These are phyloP conservation scores for Poeciliopsis infans DNA, from an alignment of 2,797 vertebrate genomes.

Conservation along the genomic window DNA sequence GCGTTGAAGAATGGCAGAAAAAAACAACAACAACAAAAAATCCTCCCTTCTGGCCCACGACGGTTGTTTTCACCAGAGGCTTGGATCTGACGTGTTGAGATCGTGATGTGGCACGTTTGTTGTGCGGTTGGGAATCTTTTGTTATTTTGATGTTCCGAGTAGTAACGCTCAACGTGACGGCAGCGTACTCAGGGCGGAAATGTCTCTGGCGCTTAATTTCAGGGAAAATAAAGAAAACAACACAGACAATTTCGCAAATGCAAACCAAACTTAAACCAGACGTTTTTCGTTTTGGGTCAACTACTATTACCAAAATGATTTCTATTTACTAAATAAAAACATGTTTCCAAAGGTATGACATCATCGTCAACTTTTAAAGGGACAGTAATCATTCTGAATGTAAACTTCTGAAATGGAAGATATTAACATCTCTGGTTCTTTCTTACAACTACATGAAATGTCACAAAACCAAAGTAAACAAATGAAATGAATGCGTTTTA, in stretches of 20 bases:
- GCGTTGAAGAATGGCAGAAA: constrained; percentile 20
- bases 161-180: constrained; percentile 39
- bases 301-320: background rate
- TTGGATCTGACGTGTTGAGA: constrained; percentile 23
- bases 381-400: background rate
- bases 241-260: too few relatives aligned
- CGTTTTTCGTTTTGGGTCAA: background rate
- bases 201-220: constrained; percentile 11
- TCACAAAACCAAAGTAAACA: constrained; percentile 11
- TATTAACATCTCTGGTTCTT: background rate
- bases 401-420: background rate
- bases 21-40: background rate
- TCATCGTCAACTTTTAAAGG: background rate
- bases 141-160: constrained; percentile 60
- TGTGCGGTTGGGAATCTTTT: constrained; percentile 50
- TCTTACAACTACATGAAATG: constrained; percentile 19
- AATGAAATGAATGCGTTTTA: background rate
- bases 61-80: constrained; percentile 27
- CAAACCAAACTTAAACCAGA: background rate
- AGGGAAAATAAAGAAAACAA: too few relatives aligned
- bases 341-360: background rate
- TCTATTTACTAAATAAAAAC: background rate
- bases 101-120: constrained; percentile 24
- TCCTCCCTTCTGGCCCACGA: background rate
- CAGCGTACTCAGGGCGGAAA: constrained; percentile 43